phyloP scores from a whole-genome alignment of 2,888 invertebrate genomes.

The Epinotia nisella region DNA sequence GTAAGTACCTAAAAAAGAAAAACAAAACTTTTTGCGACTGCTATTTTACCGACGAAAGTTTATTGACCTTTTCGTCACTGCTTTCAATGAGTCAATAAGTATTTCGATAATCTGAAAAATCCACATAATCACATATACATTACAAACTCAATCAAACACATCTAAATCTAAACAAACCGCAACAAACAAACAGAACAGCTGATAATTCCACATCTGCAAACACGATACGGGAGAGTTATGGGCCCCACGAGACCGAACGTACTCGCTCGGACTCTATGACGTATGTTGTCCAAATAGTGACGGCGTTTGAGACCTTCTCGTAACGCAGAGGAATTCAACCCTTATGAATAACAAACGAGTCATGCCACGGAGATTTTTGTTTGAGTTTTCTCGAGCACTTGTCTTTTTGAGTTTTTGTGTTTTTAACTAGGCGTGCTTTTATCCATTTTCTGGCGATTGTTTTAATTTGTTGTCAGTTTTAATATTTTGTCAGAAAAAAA shows the following conservation, averaged over 20 bases:
- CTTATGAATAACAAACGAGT: constrained; percentile 28
- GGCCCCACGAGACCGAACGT: neutral
- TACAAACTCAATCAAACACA: constrained; percentile 28
- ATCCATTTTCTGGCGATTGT: neutral
- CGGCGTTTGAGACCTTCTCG: neutral
- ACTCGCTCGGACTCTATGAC: neutral
- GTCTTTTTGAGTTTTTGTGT: constrained; percentile 18
- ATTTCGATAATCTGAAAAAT: neutral
- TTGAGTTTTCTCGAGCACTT: constrained; percentile 18
- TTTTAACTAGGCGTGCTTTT: constrained; percentile 3
- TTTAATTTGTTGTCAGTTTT: neutral
- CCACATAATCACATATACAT: constrained; percentile 14
- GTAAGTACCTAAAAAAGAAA: too few species aligned
- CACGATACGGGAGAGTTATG: constrained; percentile 20
- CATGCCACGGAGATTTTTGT: constrained; percentile 1
- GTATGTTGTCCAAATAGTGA: neutral
- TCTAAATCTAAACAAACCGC: constrained; percentile 5
- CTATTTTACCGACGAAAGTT: too few species aligned
- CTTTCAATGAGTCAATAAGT: neutral
- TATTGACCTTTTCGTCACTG: too few species aligned
- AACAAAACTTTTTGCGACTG: too few species aligned
- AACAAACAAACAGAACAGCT: constrained; percentile 18
- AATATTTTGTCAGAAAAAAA: neutral
- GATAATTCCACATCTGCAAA: constrained; percentile 28
- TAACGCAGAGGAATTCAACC: neutral